A percentile compares a stretch with the other conserved stretches of the same genome.
Conservation (phyloP, 2,888 invertebrate species). For the Caenorhabditis sp. region DNA sequence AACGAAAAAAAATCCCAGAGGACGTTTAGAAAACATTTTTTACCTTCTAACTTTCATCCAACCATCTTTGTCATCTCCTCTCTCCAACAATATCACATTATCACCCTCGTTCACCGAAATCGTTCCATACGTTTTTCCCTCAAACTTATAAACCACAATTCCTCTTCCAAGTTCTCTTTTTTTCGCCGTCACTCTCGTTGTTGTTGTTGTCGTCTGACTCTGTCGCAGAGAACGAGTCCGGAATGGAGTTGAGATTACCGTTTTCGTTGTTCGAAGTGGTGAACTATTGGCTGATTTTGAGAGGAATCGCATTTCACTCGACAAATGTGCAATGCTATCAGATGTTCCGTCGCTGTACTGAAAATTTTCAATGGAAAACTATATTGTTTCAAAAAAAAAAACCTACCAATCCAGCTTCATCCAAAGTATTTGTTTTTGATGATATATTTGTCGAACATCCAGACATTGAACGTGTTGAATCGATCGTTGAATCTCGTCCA, state of each 20-base stretch:
- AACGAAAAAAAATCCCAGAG: no score
- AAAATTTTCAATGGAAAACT: neutral
- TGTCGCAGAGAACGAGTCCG: neutral
- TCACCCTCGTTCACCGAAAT: conserved; percentile 94
- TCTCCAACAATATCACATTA: conserved; percentile 89
- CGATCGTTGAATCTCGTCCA: conserved; percentile 27
- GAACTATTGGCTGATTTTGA: neutral
- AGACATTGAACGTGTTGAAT: conserved; percentile 29
- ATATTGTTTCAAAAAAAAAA: neutral
- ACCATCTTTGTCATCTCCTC: conserved; percentile 69
- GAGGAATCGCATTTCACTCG: neutral
- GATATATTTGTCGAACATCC: conserved; percentile 26
- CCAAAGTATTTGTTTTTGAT: conserved; percentile 8
- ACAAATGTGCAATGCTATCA: neutral
- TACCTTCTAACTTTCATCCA: conserved; percentile 44
- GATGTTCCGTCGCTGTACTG: conserved; percentile 3
- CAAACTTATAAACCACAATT: conserved; percentile 84
- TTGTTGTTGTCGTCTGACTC: conserved; percentile 13
- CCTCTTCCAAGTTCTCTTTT: neutral
- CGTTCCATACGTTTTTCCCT: conserved; percentile 93
- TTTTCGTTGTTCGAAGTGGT: neutral
- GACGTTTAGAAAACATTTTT: no score
- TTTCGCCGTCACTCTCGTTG: conserved; percentile 6
- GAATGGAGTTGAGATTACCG: neutral
- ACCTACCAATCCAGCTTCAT: conserved; percentile 5